These are phyloP conservation scores for Dicyrtoma fusca DNA, from an alignment of 2,888 invertebrate species.

Conservation along the genomic window DNA sequence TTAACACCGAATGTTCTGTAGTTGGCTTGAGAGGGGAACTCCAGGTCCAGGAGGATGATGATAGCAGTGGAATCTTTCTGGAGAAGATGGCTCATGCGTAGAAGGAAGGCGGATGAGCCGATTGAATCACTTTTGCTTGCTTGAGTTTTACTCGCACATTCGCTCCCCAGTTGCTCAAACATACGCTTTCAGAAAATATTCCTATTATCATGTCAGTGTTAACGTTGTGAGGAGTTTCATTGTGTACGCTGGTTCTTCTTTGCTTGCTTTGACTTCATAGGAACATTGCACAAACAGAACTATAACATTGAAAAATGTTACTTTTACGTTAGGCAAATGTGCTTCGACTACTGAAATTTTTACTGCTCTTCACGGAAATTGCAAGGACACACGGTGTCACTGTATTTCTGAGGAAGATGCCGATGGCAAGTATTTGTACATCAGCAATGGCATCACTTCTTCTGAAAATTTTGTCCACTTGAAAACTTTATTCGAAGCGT, in stretches of 20 bases:
- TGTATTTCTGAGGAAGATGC: no score
- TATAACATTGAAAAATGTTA: slow-evolving; percentile 1
- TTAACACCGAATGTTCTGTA: slow-evolving; percentile 6
- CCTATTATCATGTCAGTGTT: slow-evolving; percentile 25
- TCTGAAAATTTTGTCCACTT: no score
- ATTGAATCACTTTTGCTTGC: slow-evolving; percentile 53
- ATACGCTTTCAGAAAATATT: slow-evolving; percentile 46
- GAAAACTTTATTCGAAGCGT: no score
- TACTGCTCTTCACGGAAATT: no score
- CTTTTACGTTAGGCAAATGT: not conserved
- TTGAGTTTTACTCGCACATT: slow-evolving; percentile 56
- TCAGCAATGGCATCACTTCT: no score
- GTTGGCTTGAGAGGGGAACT: not conserved
- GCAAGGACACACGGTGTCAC: no score
- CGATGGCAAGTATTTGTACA: no score
- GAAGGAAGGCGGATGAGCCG: slow-evolving; percentile 47
- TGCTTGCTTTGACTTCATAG: not conserved
- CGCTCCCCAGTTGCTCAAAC: slow-evolving; percentile 54
- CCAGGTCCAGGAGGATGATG: slow-evolving; percentile 3
- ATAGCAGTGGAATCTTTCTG: slow-evolving; percentile 33
- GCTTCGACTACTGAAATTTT: no score
- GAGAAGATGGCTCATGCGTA: slow-evolving; percentile 13
- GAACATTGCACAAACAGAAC: not conserved
- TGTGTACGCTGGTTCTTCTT: not conserved
- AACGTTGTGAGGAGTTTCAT: not conserved